These are phyloP conservation scores for Lophius americanus DNA, from an alignment of 2,797 vertebrate species.

Conservation along the genomic window DNA sequence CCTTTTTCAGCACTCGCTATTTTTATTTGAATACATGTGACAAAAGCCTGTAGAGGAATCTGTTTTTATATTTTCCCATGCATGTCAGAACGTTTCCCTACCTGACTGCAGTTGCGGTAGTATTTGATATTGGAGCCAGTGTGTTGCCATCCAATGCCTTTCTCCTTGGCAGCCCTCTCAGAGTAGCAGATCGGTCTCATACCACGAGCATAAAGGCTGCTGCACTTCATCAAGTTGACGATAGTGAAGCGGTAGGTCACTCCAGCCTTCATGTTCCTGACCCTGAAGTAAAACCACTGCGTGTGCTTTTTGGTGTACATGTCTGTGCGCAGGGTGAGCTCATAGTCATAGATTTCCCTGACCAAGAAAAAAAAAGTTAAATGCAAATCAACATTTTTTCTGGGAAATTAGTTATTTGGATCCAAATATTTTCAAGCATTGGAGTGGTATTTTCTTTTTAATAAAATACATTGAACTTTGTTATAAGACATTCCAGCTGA, in stretches of 20 bases:
- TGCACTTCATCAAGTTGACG: conserved; percentile 89
- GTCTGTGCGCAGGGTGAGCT: conserved; percentile 89
- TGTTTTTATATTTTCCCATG: neutral
- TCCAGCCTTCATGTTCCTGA: conserved; percentile 87
- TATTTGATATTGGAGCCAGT: conserved; percentile 84
- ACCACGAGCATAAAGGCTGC: conserved; percentile 89
- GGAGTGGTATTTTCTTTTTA: too few species aligned
- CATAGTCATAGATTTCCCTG: conserved; percentile 88
- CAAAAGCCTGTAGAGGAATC: neutral
- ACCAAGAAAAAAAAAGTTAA: neutral
- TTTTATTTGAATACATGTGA: neutral
- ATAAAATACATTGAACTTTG: too few species aligned
- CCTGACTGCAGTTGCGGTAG: conserved; percentile 73
- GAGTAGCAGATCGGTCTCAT: conserved; percentile 93
- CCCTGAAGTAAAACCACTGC: conserved; percentile 97
- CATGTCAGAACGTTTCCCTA: conserved; percentile 21
- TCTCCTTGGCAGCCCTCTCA: conserved; percentile 76
- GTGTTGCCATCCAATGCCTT: conserved; percentile 85
- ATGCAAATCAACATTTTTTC: too few species aligned
- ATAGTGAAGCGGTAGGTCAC: conserved; percentile 91
- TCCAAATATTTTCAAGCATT: too few species aligned
- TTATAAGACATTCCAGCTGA: too few species aligned
- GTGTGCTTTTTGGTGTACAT: conserved; percentile 93
- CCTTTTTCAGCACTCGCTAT: neutral
- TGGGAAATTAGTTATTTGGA: too few species aligned